phyloP scores from a whole-genome alignment of 2,113 vertebrate species.

The Pantherophis guttatus region DNA sequence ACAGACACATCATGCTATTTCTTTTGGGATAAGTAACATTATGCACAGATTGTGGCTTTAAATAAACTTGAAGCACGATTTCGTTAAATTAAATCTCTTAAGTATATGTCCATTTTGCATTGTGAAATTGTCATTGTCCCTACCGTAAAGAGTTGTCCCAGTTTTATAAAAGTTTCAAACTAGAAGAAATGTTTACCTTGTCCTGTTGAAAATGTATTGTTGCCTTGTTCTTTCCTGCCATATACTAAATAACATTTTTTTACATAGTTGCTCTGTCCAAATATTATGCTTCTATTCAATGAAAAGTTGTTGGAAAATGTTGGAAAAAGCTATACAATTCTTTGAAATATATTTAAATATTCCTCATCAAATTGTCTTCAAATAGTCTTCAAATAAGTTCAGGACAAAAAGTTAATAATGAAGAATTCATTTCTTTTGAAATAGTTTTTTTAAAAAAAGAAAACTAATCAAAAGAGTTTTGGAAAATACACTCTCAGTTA shows the following conservation, averaged over 20 bases:
- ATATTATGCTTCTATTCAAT: neutral
- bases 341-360: neutral
- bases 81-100: neutral
- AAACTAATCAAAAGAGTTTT: neutral
- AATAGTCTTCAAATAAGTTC: neutral
- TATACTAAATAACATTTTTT: neutral
- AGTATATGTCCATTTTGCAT: neutral
- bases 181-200: neutral
- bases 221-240: neutral
- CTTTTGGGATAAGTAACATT: neutral
- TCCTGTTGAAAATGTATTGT: neutral
- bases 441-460: neutral
- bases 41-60: neutral
- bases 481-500: neutral
- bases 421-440: neutral
- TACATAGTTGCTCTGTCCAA: neutral
- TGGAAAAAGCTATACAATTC: neutral
- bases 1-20: neutral
- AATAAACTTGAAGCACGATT: neutral
- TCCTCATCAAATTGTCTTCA: neutral
- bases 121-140: neutral
- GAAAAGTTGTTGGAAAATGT: neutral
- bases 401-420: neutral
- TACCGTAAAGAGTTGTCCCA: neutral
- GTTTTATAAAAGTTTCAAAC: neutral